Conservation (phyloP, 2,113 vertebrate genomes). For the Pluvialis apricaria region DNA sequence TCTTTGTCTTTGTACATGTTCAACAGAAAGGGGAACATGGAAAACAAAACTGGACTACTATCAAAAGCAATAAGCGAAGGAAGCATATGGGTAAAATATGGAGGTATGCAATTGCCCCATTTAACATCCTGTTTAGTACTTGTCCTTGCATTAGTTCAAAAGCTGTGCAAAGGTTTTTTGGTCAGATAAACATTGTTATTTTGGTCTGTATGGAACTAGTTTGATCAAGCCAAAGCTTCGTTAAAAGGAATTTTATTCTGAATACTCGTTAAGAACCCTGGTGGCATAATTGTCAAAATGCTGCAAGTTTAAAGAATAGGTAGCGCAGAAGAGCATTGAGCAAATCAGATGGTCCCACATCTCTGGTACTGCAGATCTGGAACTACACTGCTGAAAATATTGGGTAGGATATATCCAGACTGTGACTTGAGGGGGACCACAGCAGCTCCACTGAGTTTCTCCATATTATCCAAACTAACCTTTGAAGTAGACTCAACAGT, state of each 20-base stretch:
- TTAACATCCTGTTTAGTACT: neutral
- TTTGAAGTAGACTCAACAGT: neutral
- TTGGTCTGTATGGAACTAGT: neutral
- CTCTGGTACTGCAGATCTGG: neutral
- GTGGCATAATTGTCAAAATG: neutral
- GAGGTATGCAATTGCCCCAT: neutral
- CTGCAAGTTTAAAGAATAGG: neutral
- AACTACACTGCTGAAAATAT: neutral
- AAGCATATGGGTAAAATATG: neutral
- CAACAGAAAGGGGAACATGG: neutral
- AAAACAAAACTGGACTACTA: neutral
- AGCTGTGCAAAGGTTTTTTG: neutral
- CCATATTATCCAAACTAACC: neutral
- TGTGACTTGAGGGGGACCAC: neutral
- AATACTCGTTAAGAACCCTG: neutral
- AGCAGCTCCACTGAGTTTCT: neutral
- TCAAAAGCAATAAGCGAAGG: neutral
- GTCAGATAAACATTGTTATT: neutral
- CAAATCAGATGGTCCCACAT: rapidly evolving
- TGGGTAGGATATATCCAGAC: neutral
- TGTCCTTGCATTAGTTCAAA: neutral
- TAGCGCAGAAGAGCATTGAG: neutral
- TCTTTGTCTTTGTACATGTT: neutral
- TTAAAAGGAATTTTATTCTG: neutral
- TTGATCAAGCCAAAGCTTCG: neutral